A percentile compares a stretch with the other conserved stretches of the same genome.
Evolutionary conservation across 2,888 invertebrate species (phyloP).

Genomic region (Ectemnius lituratus): DNA sequence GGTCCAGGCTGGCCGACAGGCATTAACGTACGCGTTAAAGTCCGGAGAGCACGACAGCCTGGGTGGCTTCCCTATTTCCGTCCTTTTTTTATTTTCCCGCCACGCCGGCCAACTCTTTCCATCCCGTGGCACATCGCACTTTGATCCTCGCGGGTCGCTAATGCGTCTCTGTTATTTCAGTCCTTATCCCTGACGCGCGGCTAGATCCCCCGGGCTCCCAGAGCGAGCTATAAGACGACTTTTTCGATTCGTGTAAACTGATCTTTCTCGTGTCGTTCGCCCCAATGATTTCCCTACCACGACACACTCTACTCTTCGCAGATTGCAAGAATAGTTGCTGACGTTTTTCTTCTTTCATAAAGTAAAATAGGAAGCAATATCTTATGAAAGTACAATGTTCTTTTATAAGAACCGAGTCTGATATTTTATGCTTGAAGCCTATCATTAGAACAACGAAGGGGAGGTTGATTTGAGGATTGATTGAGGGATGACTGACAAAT

Average conservation of each 20-base stretch:
- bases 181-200: conserved; percentile 67
- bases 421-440: too few relatives aligned
- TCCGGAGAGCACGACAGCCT: conserved; percentile 64
- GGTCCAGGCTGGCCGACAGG: conserved; percentile 63
- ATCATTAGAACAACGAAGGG: conserved; percentile 26
- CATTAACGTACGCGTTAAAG: conserved; percentile 71
- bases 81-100: conserved; percentile 59
- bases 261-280: conserved; percentile 39
- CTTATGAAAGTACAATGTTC: too few relatives aligned
- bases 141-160: conserved; percentile 71
- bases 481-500: conserved; percentile 15
- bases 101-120: conserved; percentile 34
- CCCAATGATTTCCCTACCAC: neutral
- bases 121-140: conserved; percentile 59
- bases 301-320: too few relatives aligned
- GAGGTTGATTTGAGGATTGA: conserved; percentile 38
- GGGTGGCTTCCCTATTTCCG: conserved; percentile 74
- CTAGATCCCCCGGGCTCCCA: conserved; percentile 34
- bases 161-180: conserved; percentile 75
- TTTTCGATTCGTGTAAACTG: conserved; percentile 66
- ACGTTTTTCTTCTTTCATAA: too few relatives aligned
- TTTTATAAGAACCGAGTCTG: too few relatives aligned
- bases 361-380: too few relatives aligned
- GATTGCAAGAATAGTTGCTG: too few relatives aligned
- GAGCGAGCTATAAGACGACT: conserved; percentile 40